Evolutionary conservation across 2,797 vertebrate genomes (phyloP).

Genomic region (Trachops cirrhosus): DNA sequence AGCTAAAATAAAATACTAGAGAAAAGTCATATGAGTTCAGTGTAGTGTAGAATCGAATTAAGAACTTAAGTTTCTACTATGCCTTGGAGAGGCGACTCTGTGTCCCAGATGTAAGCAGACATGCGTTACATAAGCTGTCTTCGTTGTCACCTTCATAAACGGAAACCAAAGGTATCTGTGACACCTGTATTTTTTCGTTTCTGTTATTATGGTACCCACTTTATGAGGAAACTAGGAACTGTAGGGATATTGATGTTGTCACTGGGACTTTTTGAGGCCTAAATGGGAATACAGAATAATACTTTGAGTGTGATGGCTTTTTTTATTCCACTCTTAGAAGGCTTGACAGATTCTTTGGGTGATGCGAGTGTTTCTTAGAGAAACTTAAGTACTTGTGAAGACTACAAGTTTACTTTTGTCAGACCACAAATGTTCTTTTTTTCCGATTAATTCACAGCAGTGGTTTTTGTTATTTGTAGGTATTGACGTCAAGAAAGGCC

Average conservation of each 20-base stretch:
- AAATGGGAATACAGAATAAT: neutral
- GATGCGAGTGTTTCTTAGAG: neutral
- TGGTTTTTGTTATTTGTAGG: constrained; percentile 83
- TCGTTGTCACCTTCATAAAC: neutral
- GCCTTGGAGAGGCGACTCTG: neutral
- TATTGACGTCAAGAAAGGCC: constrained; percentile 95
- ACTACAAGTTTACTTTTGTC: neutral
- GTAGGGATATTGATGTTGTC: neutral
- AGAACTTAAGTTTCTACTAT: neutral
- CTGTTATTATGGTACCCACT: neutral
- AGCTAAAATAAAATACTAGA: neutral
- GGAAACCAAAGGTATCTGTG: neutral
- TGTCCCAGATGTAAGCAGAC: neutral
- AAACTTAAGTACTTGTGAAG: neutral
- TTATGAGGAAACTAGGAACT: neutral
- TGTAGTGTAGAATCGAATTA: neutral
- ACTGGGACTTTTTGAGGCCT: neutral
- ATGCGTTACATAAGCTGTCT: neutral
- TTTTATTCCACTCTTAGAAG: neutral
- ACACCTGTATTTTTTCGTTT: neutral
- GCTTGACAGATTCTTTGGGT: neutral
- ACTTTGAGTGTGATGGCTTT: neutral
- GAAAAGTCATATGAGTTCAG: neutral
- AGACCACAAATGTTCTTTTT: neutral
- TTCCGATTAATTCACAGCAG: neutral